Percentiles rank a stretch among this genome's conserved stretches.
Evolutionary conservation across 1,140 invertebrate species (phyloP).

Genomic region (Berghia stephanieae): DNA sequence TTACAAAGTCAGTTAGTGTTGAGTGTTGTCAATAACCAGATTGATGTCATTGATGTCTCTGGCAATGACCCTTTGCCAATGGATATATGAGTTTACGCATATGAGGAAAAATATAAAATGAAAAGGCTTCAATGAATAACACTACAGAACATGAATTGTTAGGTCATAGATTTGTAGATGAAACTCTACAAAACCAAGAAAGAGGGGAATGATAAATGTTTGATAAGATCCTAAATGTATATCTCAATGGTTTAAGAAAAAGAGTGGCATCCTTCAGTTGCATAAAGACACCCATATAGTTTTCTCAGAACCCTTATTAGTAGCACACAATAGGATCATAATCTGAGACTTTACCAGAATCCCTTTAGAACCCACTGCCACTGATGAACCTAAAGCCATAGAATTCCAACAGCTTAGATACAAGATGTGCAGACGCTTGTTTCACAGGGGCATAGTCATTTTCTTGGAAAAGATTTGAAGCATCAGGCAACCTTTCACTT

Average conservation of each 20-base stretch:
- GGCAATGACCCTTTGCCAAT: neutral
- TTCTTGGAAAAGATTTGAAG: no score
- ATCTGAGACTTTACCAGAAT: neutral
- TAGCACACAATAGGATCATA: neutral
- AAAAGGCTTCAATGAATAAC: neutral
- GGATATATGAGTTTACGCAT: neutral
- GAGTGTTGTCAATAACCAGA: no score
- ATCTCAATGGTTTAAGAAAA: neutral
- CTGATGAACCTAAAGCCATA: neutral
- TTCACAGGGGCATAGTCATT: no score
- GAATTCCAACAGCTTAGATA: neutral
- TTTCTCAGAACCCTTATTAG: no score
- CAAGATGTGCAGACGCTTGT: neutral
- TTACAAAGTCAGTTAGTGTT: no score
- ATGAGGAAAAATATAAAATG: no score
- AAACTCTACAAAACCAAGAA: no score
- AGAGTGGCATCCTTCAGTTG: neutral
- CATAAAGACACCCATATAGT: no score
- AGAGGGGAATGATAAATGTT: no score
- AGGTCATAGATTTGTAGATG: neutral
- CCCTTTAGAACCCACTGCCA: neutral
- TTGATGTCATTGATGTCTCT: neutral
- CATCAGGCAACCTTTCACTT: no score
- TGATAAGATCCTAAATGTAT: neutral
- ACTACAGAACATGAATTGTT: neutral